These are phyloP conservation scores for Apamea sordens DNA, from an alignment of 2,888 invertebrate species.

Conservation along the genomic window DNA sequence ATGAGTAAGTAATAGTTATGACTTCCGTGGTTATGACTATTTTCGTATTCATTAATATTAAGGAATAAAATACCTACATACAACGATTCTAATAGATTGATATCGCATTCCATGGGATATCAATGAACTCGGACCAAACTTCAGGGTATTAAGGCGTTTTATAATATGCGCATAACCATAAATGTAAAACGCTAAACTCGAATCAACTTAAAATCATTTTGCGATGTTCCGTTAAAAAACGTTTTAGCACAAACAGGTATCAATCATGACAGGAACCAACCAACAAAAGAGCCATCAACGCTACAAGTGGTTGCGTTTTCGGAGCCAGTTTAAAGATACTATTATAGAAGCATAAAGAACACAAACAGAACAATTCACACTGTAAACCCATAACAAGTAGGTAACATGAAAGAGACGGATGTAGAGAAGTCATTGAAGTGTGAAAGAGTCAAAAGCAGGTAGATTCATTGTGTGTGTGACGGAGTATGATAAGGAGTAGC, in stretches of 20 bases:
- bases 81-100: not conserved
- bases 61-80: not conserved
- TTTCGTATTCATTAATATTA: too few species aligned
- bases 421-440: constrained; percentile 55
- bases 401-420: constrained; percentile 61
- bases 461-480: constrained; percentile 66
- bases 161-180: constrained; percentile 9
- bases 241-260: constrained; percentile 3
- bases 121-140: not conserved
- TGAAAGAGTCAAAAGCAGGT: constrained; percentile 66
- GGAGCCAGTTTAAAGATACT: constrained; percentile 44
- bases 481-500: constrained; percentile 74
- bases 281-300: constrained; percentile 21
- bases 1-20: not conserved
- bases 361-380: constrained; percentile 57
- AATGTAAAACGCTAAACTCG: not conserved
- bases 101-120: not conserved
- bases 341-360: constrained; percentile 38
- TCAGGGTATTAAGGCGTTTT: not conserved
- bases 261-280: constrained; percentile 2
- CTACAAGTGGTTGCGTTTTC: constrained; percentile 26
- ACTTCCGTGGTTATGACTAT: too few species aligned
- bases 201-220: not conserved
- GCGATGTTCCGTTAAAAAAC: not conserved
- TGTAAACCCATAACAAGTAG: constrained; percentile 63